Percentiles rank a stretch among this genome's conserved stretches.
These are phyloP conservation scores for Holacanthus passer DNA, from an alignment of 2,113 vertebrate genomes.

Conservation along the genomic window DNA sequence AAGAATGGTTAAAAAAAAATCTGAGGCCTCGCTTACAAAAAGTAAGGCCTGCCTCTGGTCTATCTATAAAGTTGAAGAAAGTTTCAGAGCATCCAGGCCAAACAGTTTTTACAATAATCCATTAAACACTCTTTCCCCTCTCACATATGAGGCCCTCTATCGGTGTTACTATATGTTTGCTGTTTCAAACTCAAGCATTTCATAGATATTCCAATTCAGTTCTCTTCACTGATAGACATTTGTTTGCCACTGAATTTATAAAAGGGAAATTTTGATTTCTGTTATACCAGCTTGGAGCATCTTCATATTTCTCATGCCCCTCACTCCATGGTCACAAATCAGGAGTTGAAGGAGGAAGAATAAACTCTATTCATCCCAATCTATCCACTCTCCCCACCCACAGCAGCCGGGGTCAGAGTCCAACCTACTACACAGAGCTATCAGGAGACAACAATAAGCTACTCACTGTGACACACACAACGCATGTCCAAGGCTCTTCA, in stretches of 20 bases:
- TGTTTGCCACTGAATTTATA: neutral
- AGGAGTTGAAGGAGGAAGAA: constrained; percentile 79
- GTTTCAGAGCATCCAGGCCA: neutral
- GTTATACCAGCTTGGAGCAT: constrained; percentile 11
- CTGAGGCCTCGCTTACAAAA: neutral
- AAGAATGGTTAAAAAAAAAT: neutral
- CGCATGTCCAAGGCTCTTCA: neutral
- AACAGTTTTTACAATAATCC: neutral
- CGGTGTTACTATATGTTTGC: neutral
- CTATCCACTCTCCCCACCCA: constrained; percentile 69
- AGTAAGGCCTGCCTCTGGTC: too few relatives aligned
- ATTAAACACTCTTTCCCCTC: neutral
- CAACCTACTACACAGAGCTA: constrained; percentile 59
- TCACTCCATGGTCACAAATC: constrained; percentile 58
- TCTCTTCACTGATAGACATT: neutral
- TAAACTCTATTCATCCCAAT: constrained; percentile 80
- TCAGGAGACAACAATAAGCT: constrained; percentile 64
- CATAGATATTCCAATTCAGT: neutral
- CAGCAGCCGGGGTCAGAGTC: constrained; percentile 77
- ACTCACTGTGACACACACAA: constrained; percentile 39
- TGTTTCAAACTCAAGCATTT: neutral
- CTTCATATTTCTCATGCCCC: constrained; percentile 64
- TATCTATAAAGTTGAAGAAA: neutral
- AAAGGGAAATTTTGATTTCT: neutral
- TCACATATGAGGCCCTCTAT: too few relatives aligned